phyloP scores from a whole-genome alignment of 2,888 invertebrate genomes.

The Busseola fusca region DNA sequence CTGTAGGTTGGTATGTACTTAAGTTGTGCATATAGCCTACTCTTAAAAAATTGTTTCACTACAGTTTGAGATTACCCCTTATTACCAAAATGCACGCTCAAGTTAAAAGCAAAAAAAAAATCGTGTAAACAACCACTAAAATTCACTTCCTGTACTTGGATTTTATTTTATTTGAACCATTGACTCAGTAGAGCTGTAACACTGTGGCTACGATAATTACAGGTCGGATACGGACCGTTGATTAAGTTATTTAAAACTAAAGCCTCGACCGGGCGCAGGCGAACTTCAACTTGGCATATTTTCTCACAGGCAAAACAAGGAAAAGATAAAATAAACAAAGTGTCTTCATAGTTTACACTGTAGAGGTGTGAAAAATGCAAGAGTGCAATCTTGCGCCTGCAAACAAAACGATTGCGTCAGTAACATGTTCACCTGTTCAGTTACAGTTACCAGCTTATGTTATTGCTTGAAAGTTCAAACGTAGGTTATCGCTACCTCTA shows the following conservation, averaged over 20 bases:
- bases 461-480: neutral
- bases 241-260: neutral
- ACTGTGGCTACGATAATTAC: neutral
- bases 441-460: neutral
- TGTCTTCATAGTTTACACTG: neutral
- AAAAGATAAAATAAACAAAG: neutral
- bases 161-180: neutral
- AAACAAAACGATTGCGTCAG: neutral
- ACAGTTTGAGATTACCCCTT: neutral
- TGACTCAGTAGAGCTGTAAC: neutral
- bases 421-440: too few relatives aligned
- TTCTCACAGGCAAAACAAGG: neutral
- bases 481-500: constrained; percentile 1
- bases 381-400: neutral
- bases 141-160: neutral
- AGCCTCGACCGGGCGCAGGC: neutral
- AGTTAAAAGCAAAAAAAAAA: neutral
- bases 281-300: neutral
- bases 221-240: too few relatives aligned
- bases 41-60: neutral
- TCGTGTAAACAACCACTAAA: neutral
- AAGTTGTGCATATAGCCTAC: neutral
- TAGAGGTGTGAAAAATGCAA: neutral
- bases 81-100: neutral
- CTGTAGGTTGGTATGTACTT: neutral